A percentile compares a stretch with the other conserved stretches of the same genome.
Conservation (phyloP, 2,888 invertebrate genomes). For the Scaptomyza parva region DNA sequence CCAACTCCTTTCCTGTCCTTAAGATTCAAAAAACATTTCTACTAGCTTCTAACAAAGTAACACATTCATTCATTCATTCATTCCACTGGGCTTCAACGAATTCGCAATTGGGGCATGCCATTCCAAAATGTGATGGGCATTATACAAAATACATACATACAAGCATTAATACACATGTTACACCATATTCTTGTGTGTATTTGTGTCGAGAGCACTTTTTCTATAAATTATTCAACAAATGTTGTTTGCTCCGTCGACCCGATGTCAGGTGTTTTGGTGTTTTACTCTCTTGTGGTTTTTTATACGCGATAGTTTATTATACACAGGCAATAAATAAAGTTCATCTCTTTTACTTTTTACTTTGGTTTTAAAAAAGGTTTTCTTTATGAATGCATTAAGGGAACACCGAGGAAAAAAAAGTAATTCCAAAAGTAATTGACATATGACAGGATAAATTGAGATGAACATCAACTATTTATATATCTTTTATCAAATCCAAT, state of each 20-base stretch:
- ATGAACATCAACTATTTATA: no score
- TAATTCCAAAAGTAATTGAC: no score
- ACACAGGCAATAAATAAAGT: neutral
- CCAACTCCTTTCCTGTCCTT: no score
- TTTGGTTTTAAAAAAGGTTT: no score
- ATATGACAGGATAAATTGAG: no score
- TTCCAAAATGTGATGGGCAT: constrained; percentile 5
- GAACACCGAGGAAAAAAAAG: no score
- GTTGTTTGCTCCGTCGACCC: no score
- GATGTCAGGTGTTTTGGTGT: neutral
- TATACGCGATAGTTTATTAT: neutral
- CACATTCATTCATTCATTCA: constrained; percentile 2
- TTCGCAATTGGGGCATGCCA: constrained; percentile 8
- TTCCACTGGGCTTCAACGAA: constrained; percentile 1
- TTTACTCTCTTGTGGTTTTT: neutral
- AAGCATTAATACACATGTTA: neutral
- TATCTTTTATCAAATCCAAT: no score
- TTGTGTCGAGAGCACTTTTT: constrained; percentile 1
- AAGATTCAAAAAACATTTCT: no score
- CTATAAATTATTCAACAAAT: constrained; percentile 7
- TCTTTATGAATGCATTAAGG: no score
- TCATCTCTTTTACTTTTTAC: neutral
- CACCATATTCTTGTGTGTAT: neutral
- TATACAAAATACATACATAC: no score
- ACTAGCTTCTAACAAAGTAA: constrained; percentile 1